phyloP scores from a whole-genome alignment of 2,797 vertebrate species.

The Cynodonichthys magdalenae region DNA sequence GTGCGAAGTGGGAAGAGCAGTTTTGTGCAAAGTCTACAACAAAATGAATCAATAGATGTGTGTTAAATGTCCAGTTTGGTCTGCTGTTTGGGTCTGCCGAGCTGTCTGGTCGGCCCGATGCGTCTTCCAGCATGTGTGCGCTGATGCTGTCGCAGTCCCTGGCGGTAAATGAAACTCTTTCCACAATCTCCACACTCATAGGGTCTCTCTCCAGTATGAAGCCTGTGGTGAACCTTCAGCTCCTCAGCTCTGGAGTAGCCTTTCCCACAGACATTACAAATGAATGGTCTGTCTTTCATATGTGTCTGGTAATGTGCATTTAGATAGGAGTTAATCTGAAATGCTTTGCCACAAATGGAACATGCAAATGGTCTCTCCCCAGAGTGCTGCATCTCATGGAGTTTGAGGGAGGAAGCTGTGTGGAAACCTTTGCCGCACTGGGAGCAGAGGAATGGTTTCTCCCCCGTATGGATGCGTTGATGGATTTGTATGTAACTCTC shows the following conservation, averaged over 20 bases:
- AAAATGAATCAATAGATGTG: constrained; percentile 1
- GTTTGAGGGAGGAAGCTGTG: constrained; percentile 68
- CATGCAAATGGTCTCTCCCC: constrained; percentile 69
- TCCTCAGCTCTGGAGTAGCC: constrained; percentile 73
- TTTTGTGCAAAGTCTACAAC: constrained; percentile 33
- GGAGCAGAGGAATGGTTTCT: constrained; percentile 70
- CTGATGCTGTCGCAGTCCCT: constrained; percentile 75
- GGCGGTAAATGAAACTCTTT: constrained; percentile 77
- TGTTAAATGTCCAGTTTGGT: constrained; percentile 49
- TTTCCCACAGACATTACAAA: constrained; percentile 71
- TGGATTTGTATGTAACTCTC: constrained; percentile 74
- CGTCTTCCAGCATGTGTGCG: constrained; percentile 68
- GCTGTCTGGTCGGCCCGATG: constrained; percentile 68
- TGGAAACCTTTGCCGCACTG: constrained; percentile 72
- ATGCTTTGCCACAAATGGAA: constrained; percentile 69
- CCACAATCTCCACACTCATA: constrained; percentile 68
- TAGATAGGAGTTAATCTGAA: constrained; percentile 72
- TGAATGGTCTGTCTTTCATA: constrained; percentile 69
- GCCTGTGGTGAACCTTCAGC: constrained; percentile 74
- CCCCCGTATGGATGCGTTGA: constrained; percentile 71
- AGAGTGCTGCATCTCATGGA: constrained; percentile 73
- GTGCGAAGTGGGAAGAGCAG: constrained; percentile 12
- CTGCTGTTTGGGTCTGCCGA: constrained; percentile 71
- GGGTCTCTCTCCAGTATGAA: constrained; percentile 76
- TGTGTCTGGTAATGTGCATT: constrained; percentile 75